Conservation (phyloP, 2,797 vertebrate species). For the Pseudochirops corinnae region DNA sequence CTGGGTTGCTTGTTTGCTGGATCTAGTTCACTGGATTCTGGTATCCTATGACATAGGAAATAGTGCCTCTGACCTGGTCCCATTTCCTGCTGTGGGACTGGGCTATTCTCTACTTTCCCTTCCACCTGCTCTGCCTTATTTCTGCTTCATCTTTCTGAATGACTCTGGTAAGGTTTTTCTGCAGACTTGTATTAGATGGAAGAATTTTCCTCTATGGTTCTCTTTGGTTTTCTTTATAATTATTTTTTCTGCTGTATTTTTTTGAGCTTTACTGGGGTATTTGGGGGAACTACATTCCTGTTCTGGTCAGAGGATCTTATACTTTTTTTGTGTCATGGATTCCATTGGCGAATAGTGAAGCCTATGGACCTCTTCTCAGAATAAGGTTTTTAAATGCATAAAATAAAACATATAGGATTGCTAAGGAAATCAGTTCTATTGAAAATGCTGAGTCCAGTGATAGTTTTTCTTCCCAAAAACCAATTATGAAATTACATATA, state of each 20-base stretch:
- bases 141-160: not conserved
- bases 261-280: not conserved
- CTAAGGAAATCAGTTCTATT: not conserved
- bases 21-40: not conserved
- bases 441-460: not conserved
- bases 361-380: not conserved
- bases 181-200: not conserved
- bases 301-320: not conserved
- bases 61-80: not conserved
- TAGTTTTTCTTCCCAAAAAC: not conserved
- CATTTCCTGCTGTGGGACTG: not conserved
- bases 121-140: not conserved
- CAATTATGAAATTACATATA: not conserved
- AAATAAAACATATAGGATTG: not conserved
- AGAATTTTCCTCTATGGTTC: not conserved
- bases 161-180: not conserved
- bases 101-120: not conserved
- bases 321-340: no score
- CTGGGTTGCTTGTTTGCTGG: not conserved
- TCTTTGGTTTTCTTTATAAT: not conserved
- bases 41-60: not conserved
- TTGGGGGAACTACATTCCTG: not conserved
- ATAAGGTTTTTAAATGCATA: not conserved
- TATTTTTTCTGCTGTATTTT: not conserved
- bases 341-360: not conserved